Evolutionary conservation across 2,113 vertebrate species (phyloP), one percentile per base, ranked within the genome.

Genomic region (Thinocorus orbignyianus): DNA sequence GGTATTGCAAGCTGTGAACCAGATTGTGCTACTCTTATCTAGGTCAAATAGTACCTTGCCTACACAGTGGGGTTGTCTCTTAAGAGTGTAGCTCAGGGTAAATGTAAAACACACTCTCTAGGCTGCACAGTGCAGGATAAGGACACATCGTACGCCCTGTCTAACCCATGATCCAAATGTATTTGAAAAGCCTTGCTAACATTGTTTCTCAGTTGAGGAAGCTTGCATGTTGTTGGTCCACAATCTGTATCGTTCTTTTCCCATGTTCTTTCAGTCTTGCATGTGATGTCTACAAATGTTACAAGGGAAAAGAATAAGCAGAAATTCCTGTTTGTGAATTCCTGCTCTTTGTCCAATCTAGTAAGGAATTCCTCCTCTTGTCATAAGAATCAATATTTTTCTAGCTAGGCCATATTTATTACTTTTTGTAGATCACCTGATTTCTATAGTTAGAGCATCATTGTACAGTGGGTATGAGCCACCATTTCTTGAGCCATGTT

Each of bases 21-120:
- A 95, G 93, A 95, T 65, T 91, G 89, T 76, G 65, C 48, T 61
- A 13, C 70, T 81, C 25, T 42, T 88, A 95, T 70, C 37, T 91
- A 95, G 92, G 86, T 92, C 95, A 78, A 39, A 62, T 51, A 70
- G 86, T 86, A 39, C 48, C 76, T 88, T 93, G 77, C 51, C 54
- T 52, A 28, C 81, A 17, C 74, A 84, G 84, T 9, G 19, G 87
- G 81, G 35, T 49, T 84, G 86, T 89, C 81, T 94, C 81, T 69
- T 71, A 39, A 37, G 57, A 81, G 35, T 41, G 54, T 16, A 81
- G 55, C 71, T 83, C 64, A 73, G 81, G 69, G 81, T 84, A 89
- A 93, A 80, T 72, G 72, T 52, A 49, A 88, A 94, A 86, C 1
- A 2, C 9, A 3, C 70, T 57, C 57, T 82, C 92, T 96, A 0